A percentile compares a stretch with the other conserved stretches of the same genome.
These are phyloP conservation scores for Acheta domesticus DNA, from an alignment of 2,888 invertebrate species.

Conservation along the genomic window DNA sequence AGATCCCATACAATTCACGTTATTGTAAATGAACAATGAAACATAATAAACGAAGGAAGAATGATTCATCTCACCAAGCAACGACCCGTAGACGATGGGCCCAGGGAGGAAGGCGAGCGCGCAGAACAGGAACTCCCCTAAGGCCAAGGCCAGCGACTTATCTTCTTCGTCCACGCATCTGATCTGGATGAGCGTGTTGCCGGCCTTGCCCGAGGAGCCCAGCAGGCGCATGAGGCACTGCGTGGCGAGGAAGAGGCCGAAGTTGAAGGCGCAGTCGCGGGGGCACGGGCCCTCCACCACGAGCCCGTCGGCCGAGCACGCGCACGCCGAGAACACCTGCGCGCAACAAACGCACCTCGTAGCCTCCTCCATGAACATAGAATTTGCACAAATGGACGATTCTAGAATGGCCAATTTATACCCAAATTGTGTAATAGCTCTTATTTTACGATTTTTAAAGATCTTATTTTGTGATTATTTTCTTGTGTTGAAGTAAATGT, in stretches of 20 bases:
- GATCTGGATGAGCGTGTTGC: conserved; percentile 42
- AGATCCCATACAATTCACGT: too few relatives aligned
- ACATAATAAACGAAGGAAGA: neutral
- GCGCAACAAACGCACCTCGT: too few relatives aligned
- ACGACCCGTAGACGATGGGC: conserved; percentile 49
- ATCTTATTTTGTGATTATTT: too few relatives aligned
- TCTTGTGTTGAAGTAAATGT: too few relatives aligned
- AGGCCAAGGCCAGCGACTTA: conserved; percentile 44
- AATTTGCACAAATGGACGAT: too few relatives aligned
- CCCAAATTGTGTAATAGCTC: too few relatives aligned
- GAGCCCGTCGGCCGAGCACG: conserved; percentile 29
- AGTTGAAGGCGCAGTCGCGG: conserved; percentile 39
- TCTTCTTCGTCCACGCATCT: conserved; percentile 44
- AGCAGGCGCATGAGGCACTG: conserved; percentile 41
- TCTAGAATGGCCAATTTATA: too few relatives aligned
- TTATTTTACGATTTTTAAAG: too few relatives aligned
- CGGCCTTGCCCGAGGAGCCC: conserved; percentile 29
- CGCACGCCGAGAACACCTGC: conserved; percentile 32
- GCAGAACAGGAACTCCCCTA: conserved; percentile 42
- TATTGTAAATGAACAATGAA: too few relatives aligned
- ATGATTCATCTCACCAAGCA: conserved; percentile 43
- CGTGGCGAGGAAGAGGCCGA: conserved; percentile 41
- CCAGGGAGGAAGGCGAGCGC: conserved; percentile 47
- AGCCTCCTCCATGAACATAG: fast-evolving
- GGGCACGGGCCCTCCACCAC: conserved; percentile 39